A percentile compares a stretch with the other conserved stretches of the same genome.
Evolutionary conservation across 2,113 vertebrate species (phyloP).

Genomic region (Cricetomys ansorgei): DNA sequence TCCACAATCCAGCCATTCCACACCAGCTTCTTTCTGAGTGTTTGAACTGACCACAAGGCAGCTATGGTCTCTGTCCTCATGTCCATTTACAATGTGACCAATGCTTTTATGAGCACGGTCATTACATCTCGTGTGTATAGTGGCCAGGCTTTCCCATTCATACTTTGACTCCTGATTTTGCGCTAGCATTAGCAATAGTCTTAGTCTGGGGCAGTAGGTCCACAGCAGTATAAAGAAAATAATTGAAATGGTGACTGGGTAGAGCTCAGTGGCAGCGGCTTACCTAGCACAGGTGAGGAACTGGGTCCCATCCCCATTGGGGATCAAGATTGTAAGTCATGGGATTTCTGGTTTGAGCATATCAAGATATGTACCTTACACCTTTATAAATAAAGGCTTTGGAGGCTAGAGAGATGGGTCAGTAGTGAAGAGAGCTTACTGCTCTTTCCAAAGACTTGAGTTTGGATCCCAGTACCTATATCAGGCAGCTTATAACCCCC

Average conservation of each 20-base stretch:
- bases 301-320: background rate
- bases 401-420: background rate
- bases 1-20: background rate
- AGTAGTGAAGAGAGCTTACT: background rate
- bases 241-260: background rate
- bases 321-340: background rate
- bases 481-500: background rate
- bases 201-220: background rate
- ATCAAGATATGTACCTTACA: background rate
- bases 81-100: background rate
- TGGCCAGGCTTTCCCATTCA: background rate
- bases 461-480: background rate
- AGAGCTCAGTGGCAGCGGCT: background rate
- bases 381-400: slow-evolving; percentile 21
- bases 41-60: background rate
- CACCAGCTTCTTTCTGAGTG: background rate
- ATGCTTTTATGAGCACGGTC: background rate
- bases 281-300: background rate
- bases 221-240: background rate
- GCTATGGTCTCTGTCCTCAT: background rate
- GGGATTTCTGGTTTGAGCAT: background rate
- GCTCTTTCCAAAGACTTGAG: background rate
- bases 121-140: background rate
- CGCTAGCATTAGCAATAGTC: background rate
- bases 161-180: background rate